Evolutionary conservation across 2,797 vertebrate genomes (phyloP).

Genomic region (Microctenopoma lineatum): DNA sequence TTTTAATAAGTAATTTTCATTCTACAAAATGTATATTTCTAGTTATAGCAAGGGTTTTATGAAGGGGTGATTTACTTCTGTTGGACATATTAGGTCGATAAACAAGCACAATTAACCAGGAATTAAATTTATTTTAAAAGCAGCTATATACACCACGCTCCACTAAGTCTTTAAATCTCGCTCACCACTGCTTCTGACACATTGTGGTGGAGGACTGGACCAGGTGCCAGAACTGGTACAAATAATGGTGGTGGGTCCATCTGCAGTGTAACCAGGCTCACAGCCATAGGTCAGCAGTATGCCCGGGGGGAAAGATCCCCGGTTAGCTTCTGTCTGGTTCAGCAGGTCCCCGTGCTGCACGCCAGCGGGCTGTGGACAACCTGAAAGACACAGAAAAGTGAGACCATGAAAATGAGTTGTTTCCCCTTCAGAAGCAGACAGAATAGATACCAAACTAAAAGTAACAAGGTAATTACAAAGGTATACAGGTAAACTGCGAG

Average conservation of each 20-base stretch:
- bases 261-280: slow-evolving; percentile 77
- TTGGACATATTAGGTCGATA: not conserved
- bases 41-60: not conserved
- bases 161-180: not conserved
- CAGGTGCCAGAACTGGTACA: slow-evolving; percentile 78
- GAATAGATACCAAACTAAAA: slow-evolving; percentile 1
- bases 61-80: not conserved
- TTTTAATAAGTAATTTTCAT: too few relatives aligned
- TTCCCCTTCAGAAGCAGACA: not conserved
- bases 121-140: not conserved
- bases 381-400: slow-evolving; percentile 60
- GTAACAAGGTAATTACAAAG: slow-evolving; percentile 31
- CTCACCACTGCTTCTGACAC: slow-evolving; percentile 77
- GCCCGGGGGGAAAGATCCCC: slow-evolving; percentile 78
- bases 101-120: not conserved
- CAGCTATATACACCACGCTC: not conserved
- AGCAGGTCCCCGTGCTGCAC: slow-evolving; percentile 79
- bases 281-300: slow-evolving; percentile 82
- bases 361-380: slow-evolving; percentile 76
- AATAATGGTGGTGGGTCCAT: slow-evolving; percentile 76
- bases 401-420: slow-evolving; percentile 17
- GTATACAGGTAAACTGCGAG: too few relatives aligned
- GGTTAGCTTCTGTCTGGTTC: slow-evolving; percentile 84
- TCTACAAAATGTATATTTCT: not conserved
- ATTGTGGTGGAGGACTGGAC: slow-evolving; percentile 77